Base-by-base conservation (phyloP, 2,797 vertebrate species). In the Sparus aurata region DNA sequence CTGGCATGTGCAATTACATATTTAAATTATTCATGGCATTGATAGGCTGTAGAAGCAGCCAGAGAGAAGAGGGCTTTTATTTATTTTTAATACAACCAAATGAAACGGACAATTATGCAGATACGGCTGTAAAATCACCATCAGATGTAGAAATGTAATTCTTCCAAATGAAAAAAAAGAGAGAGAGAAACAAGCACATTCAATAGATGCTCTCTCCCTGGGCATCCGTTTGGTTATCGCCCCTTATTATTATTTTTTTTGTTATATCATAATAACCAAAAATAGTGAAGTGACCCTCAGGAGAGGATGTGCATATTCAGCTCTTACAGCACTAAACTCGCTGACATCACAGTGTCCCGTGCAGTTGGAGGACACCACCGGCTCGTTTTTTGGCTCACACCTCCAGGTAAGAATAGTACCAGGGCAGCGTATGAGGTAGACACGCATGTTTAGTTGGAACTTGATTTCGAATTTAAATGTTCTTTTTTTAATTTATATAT, bases 331-430 rank as follows among this genome's bases (percentile, higher is more conserved):
- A 80, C 83, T 74, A 90, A 94, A 94, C 70, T 62, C 69, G 92
- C 93, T 93, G 94, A 94, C 91, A 88, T 92, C 89, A 91, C 92
- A 77, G 75, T 86, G 87, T 94, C 87, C 89, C 69, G 54, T 64
- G 85, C 91, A 92, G 92, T 91, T 93, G 92, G 91, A 94, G 92
- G 91, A 92, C 91, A 82, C 77, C 83, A 68, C 52, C 58, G 85
- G 83, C 71, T 71, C 54, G 17, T 62, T 61, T 73, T 79, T 70
- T 81, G 81, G 80, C 80, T 75, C 25, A 59, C 23, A 72, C 77
- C 83, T 69, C 75, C 75, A 86, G 81, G 73, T 90, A 63, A 68
- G 74, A 64, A n/a, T 11, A 58, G 47, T 18, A 25, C 13, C 17
- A 12, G 45, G 45, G 59, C 57, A 49, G 25, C 53, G 53, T 20